Percentiles rank a stretch among this genome's conserved stretches.
phyloP scores from a whole-genome alignment of 2,888 invertebrate genomes.

The Troides aeacus region DNA sequence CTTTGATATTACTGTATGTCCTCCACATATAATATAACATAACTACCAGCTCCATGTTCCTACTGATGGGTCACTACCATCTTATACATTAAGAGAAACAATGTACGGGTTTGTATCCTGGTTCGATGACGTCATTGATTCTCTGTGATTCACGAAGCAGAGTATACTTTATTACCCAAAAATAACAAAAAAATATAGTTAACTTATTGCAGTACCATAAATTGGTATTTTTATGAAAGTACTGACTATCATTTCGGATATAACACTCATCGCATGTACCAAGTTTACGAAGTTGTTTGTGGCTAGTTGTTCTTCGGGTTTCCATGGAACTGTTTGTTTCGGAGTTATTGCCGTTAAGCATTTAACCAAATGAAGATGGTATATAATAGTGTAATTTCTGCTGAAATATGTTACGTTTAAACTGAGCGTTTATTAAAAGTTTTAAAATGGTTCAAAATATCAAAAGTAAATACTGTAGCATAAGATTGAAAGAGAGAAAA shows the following conservation, averaged over 20 bases:
- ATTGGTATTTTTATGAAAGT: constrained; percentile 5
- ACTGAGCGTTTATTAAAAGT: background rate
- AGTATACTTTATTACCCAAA: background rate
- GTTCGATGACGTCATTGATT: too few relatives aligned
- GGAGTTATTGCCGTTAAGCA: background rate
- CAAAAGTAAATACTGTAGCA: too few relatives aligned
- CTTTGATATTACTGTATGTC: too few relatives aligned
- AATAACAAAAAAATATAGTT: background rate
- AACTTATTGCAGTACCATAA: background rate
- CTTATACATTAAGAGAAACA: too few relatives aligned
- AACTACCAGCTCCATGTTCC: too few relatives aligned
- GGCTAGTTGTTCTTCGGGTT: background rate
- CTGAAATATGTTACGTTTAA: background rate
- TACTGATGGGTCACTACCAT: too few relatives aligned
- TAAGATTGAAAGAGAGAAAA: too few relatives aligned
- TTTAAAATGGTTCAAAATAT: too few relatives aligned
- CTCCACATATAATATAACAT: too few relatives aligned
- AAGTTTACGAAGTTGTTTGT: constrained; percentile 10
- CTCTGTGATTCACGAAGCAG: too few relatives aligned
- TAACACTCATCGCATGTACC: background rate
- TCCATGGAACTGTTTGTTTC: background rate
- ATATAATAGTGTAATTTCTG: background rate
- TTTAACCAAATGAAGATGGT: background rate
- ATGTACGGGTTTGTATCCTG: background rate
- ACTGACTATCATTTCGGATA: background rate